Percentiles rank a stretch among this genome's conserved stretches.
phyloP scores from a whole-genome alignment of 2,113 vertebrate genomes.

The Rhombomys opimus region DNA sequence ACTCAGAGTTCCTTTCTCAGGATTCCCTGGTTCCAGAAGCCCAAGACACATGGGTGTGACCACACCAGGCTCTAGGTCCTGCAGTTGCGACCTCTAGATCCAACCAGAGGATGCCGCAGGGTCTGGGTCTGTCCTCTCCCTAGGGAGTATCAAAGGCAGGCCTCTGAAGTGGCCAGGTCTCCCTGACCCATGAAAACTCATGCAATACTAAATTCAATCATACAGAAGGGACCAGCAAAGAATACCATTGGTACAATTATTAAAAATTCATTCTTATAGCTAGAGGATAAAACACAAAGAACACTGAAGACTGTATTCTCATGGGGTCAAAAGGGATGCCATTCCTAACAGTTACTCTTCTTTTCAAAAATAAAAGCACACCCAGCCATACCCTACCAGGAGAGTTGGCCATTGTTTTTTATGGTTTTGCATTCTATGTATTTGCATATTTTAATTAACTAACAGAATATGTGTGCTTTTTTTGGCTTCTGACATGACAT shows the following conservation, averaged over 20 bases:
- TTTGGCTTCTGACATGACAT: background rate
- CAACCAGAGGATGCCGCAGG: background rate
- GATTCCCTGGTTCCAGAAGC: background rate
- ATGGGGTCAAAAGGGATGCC: background rate
- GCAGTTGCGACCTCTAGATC: background rate
- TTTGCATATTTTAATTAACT: background rate
- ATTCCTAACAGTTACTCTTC: background rate
- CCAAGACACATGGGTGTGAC: background rate
- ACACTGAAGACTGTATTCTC: conserved; percentile 11
- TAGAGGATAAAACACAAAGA: conserved; percentile 57
- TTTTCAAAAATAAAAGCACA: conserved; percentile 44
- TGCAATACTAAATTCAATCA: conserved; percentile 31
- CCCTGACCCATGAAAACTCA: background rate
- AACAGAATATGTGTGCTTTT: background rate
- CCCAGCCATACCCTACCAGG: background rate
- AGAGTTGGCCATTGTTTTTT: background rate
- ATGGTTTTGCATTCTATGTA: background rate
- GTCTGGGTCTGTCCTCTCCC: background rate
- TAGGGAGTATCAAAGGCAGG: background rate
- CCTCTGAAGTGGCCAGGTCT: background rate
- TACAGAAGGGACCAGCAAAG: background rate
- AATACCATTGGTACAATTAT: conserved; percentile 51
- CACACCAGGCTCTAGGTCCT: background rate
- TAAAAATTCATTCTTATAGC: conserved; percentile 49
- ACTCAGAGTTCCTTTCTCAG: background rate